Evolutionary conservation across 2,888 invertebrate genomes (phyloP).

Genomic region (Psylliodes chrysocephalus): DNA sequence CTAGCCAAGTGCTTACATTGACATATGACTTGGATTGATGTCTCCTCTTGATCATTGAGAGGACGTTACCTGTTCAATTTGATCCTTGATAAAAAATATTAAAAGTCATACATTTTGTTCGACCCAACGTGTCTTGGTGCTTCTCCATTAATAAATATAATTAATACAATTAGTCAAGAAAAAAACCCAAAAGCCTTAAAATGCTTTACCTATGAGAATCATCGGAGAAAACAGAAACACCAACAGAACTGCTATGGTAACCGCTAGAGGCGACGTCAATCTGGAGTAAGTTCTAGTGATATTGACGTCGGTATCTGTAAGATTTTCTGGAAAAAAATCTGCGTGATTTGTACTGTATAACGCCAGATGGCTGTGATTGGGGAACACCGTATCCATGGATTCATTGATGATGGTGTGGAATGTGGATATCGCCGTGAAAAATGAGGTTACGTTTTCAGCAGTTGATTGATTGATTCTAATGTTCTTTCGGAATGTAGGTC

Average conservation of each 20-base stretch:
- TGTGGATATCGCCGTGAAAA: not conserved
- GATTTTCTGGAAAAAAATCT: slow-evolving; percentile 54
- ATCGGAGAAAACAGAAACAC: slow-evolving; percentile 69
- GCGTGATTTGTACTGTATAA: slow-evolving; percentile 53
- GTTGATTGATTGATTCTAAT: too few species aligned
- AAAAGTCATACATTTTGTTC: too few species aligned
- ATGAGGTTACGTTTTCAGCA: not conserved
- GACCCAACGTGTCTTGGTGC: too few species aligned
- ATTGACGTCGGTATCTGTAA: slow-evolving; percentile 57
- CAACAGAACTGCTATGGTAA: slow-evolving; percentile 65
- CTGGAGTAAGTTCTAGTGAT: slow-evolving; percentile 57
- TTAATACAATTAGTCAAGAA: too few species aligned
- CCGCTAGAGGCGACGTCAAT: slow-evolving; percentile 62
- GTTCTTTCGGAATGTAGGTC: too few species aligned
- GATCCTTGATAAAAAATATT: too few species aligned
- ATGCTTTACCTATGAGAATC: slow-evolving; percentile 68
- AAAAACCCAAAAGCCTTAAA: too few species aligned
- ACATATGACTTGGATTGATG: too few species aligned
- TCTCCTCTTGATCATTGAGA: too few species aligned
- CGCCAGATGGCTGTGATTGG: slow-evolving; percentile 57
- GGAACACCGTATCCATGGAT: slow-evolving; percentile 56
- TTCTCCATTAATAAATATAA: too few species aligned
- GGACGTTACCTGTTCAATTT: too few species aligned
- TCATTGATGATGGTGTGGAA: slow-evolving; percentile 22
- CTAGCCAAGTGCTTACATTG: too few species aligned